Base-by-base conservation (phyloP, 2,888 invertebrate species). In the Diarsia brunnea region DNA sequence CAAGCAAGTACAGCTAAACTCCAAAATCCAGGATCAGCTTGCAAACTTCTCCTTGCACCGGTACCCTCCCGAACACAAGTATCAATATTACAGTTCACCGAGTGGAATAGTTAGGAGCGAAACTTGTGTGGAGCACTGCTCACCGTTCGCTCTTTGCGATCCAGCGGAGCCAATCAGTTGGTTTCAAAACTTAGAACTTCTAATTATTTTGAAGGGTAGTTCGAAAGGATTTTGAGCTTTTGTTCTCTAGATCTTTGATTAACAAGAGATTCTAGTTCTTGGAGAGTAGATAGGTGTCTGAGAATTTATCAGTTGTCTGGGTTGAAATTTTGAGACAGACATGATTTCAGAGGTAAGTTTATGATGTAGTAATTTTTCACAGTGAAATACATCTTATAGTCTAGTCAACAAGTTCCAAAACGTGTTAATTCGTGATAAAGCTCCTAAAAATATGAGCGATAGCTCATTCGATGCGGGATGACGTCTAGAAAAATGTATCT, bases 61-160 rank as follows among this genome's bases (percentile, higher is more conserved):
- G 77, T 74, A 77, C 75, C 53, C 76, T 51, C 63, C 63, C 27
- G 72, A 69, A 67, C 77, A 69, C 55, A 79, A 86, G 82, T 75
- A 77, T 80, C 76, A 68, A 74, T 61, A 70, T 64, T 73, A 68
- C 69, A 75, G 70, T 73, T 77, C 71, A 60, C 69, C 71, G 49
- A 84, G 81, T 70, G 73, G 58, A 81, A 78, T 79, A 86, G 80
- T 86, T 84, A 24, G 49, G 31, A 31, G 70, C 69, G 21, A 82
- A 88, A 88, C 87, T 88, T 86, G 73, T 74, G 65, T 73, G 69
- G 75, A 79, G 43, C 49, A 53, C 67, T 27, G 75, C 68, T 75
- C 43, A 64, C 51, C 63, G 75, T 49, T 79, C 65, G 64, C 47
- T 86, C 71, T 75, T 79, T 63, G 70, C 73, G 82, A 79, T 82